Conservation (phyloP, 1,140 invertebrate species). For the Pseudomyrmex flavicornis region DNA sequence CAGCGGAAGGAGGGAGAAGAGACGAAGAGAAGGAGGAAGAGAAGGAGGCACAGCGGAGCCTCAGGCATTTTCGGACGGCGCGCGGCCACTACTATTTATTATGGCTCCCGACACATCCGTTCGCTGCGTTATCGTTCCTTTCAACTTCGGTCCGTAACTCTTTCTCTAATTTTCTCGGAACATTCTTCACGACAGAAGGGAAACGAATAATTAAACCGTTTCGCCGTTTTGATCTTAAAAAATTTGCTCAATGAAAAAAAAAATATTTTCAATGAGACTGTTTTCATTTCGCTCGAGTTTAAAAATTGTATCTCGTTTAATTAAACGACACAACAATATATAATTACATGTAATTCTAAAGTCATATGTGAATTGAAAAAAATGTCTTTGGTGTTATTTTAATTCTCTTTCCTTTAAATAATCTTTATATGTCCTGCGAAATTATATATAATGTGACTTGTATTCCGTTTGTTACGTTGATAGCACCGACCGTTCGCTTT, state of each 20-base stretch:
- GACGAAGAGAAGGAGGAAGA: slow-evolving; percentile 29
- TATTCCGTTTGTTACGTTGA: too few species aligned
- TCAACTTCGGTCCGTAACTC: slow-evolving; percentile 18
- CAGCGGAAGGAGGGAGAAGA: slow-evolving; percentile 14
- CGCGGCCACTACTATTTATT: slow-evolving; percentile 52
- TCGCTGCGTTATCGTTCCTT: slow-evolving; percentile 35
- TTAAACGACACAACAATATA: too few species aligned
- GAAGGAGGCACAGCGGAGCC: slow-evolving; percentile 26
- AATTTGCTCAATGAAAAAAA: not conserved
- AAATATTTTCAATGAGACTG: not conserved
- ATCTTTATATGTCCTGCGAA: too few species aligned
- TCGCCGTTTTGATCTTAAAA: too few species aligned
- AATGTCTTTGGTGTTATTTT: too few species aligned
- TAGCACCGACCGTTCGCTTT: not conserved
- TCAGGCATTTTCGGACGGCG: slow-evolving; percentile 60
- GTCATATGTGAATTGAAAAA: too few species aligned
- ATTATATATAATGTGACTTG: too few species aligned
- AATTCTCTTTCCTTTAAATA: too few species aligned
- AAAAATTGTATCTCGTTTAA: too few species aligned
- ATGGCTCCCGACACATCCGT: slow-evolving; percentile 63
- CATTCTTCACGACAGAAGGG: not conserved
- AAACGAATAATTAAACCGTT: too few species aligned
- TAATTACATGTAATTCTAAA: too few species aligned
- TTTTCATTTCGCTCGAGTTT: too few species aligned
- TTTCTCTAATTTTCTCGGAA: slow-evolving; percentile 32